Percentiles rank a stretch among this genome's conserved stretches.
phyloP scores from a whole-genome alignment of 92 coral and sea anemone species.

The Epizoanthus ramosus region DNA sequence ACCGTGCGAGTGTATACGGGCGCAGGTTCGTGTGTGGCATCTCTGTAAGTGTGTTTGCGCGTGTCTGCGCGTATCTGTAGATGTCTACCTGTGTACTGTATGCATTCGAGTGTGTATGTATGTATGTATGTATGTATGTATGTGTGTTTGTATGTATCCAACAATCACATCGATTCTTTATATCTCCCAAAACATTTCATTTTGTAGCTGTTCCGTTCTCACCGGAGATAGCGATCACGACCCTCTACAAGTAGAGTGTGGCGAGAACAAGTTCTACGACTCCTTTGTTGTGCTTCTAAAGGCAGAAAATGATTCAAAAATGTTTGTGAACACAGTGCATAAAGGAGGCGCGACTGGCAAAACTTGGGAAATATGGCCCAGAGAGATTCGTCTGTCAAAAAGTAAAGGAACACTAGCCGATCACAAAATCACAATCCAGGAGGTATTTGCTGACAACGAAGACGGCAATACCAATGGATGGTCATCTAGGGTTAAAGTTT shows the following conservation, averaged over 20 bases:
- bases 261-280: conserved; percentile 9
- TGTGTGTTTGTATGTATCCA: too few relatives aligned
- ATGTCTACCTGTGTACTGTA: too few relatives aligned
- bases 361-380: neutral
- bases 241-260: neutral
- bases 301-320: neutral
- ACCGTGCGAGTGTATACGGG: too few relatives aligned
- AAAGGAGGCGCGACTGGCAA: conserved; percentile 1
- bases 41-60: too few relatives aligned
- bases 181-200: neutral
- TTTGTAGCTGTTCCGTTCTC: neutral
- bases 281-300: neutral
- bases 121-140: too few relatives aligned
- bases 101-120: too few relatives aligned
- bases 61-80: too few relatives aligned
- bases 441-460: neutral
- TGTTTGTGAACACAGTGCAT: neutral
- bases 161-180: too few relatives aligned
- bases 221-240: neutral
- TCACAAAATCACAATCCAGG: neutral
- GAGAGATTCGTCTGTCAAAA: neutral
- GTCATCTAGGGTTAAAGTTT: conserved; percentile 4
- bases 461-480: neutral
- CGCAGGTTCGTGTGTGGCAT: too few relatives aligned
- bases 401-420: neutral